phyloP scores from a whole-genome alignment of 2,888 invertebrate species.

The Drosophila percnosoma region DNA sequence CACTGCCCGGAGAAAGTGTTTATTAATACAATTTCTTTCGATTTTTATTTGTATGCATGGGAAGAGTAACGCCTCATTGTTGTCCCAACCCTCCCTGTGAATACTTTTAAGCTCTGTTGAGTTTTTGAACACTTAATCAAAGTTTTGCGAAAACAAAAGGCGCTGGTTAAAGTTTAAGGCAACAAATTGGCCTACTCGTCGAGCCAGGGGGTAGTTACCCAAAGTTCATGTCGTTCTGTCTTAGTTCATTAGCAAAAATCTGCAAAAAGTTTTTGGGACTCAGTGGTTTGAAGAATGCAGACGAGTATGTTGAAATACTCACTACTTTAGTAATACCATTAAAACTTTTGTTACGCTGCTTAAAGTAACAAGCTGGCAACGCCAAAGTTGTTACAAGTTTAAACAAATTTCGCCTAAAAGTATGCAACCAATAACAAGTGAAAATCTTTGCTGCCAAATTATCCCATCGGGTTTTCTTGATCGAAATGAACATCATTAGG shows the following conservation, averaged over 20 bases:
- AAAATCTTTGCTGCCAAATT: conserved; percentile 6
- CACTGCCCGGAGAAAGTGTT: conserved; percentile 78
- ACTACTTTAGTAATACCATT: neutral
- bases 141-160: conserved; percentile 11
- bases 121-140: conserved; percentile 13
- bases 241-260: conserved; percentile 35
- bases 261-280: conserved; percentile 25
- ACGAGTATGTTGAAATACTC: conserved; percentile 11
- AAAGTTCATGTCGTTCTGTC: conserved; percentile 33
- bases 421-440: conserved; percentile 30
- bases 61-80: conserved; percentile 50
- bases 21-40: conserved; percentile 74
- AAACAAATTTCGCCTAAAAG: conserved; percentile 49
- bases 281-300: neutral
- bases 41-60: conserved; percentile 34
- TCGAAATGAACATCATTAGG: neutral
- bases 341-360: conserved; percentile 7
- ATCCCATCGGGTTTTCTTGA: neutral
- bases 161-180: conserved; percentile 17
- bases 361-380: conserved; percentile 57
- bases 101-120: no score
- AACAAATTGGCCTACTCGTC: conserved; percentile 26
- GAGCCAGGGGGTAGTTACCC: neutral
- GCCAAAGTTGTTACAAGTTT: conserved; percentile 34
- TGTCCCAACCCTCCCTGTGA: neutral